These are phyloP conservation scores for Pediacus dermestoides DNA, from an alignment of 2,888 invertebrate genomes.

Conservation along the genomic window DNA sequence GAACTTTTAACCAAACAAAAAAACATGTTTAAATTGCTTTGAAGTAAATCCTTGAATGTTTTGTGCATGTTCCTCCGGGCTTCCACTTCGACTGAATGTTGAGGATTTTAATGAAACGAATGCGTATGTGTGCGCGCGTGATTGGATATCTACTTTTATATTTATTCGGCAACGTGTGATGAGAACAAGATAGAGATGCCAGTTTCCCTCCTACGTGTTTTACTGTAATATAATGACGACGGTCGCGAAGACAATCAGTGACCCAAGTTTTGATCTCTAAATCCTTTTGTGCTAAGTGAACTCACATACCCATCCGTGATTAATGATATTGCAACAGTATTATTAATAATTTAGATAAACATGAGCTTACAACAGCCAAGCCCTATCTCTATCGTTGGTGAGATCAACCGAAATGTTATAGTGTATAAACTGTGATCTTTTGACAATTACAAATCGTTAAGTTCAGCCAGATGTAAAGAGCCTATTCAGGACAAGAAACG, in stretches of 20 bases:
- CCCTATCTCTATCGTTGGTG: constrained; percentile 25
- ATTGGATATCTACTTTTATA: too few relatives aligned
- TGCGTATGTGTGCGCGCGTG: too few relatives aligned
- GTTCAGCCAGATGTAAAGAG: constrained; percentile 32
- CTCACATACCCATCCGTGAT: constrained; percentile 30
- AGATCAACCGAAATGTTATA: constrained; percentile 33
- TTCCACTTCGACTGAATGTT: constrained; percentile 32
- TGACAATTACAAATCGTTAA: constrained; percentile 35
- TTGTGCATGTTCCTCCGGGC: constrained; percentile 35
- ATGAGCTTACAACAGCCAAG: constrained; percentile 27
- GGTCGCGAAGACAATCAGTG: constrained; percentile 9
- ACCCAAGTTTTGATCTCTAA: constrained; percentile 19
- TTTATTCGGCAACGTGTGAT: too few relatives aligned
- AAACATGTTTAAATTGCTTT: constrained; percentile 20
- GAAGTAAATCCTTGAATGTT: constrained; percentile 22
- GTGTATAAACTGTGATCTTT: constrained; percentile 37
- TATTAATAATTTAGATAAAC: constrained; percentile 36
- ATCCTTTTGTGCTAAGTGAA: constrained; percentile 19
- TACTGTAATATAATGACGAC: not conserved
- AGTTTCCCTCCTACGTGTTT: not conserved
- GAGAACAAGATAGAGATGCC: constrained; percentile 1
- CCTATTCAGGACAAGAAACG: constrained; percentile 25
- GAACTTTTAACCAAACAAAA: constrained; percentile 18
- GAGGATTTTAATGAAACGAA: not conserved
- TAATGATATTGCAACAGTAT: constrained; percentile 36